Base-by-base conservation (phyloP, 2,113 vertebrate species). In the Illadopsis cleaveri region DNA sequence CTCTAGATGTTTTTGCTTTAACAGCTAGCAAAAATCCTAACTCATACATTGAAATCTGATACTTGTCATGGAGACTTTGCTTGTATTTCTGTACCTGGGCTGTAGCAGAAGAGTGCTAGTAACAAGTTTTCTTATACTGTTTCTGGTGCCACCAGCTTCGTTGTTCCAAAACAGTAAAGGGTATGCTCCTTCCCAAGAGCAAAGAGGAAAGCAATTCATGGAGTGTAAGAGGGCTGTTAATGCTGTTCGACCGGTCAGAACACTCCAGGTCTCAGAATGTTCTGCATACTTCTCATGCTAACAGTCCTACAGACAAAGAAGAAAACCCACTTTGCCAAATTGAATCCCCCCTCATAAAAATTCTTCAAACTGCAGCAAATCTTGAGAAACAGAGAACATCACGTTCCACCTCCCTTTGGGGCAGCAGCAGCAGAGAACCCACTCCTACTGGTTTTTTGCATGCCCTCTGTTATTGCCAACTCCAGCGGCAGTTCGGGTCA, bases 261-360 rank as follows among this genome's bases (percentile, higher is more conserved):
- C 64, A 30, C 61, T 69, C 44, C 54, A 89, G 56, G 79, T 62
- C 40, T 64, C 75, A 35, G 21, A 57, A 66, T 37, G 33, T 4
- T 83, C 68, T 64, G 42, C 82, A 27, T 82, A 44, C 48, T 90
- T 83, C 85, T 93, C 64, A 37, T 66, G 25, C 45, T 64, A 85
- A 64, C 30, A 20, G 15, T 38, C 93, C 80, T 53, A 60, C 72
- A 91, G 73, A 89, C 69, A 82, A 91, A 93, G 45, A 72, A 12
- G 31, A 82, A 14, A 77, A 54, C 15, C 89, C 44, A 12, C 53
- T 91, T 53, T 11, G 10, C 15, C 78, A 94, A 72, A 79, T 12
- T 85, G 79, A 86, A 72, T 72, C 23, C 53, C 65, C 40, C 15
- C 45, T 30, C 73, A 56, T 35, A 90, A 95, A 93, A 91, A 89